These are phyloP conservation scores for Passerculus sandwichensis DNA, from an alignment of 2,797 vertebrate genomes.

Conservation along the genomic window DNA sequence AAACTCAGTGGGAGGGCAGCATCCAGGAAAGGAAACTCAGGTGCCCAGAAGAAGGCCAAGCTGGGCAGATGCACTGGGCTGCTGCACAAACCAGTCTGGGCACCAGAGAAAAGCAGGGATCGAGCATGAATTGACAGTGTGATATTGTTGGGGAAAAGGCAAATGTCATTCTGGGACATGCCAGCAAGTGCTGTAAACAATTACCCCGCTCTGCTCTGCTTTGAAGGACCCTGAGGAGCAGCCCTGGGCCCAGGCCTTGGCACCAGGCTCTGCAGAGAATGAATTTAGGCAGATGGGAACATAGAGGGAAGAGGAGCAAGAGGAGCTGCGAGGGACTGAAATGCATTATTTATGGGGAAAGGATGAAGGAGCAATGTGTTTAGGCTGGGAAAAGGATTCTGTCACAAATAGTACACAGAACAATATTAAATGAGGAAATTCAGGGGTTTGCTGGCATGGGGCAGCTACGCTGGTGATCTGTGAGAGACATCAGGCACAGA, in stretches of 20 bases:
- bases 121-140: neutral
- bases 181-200: slow-evolving; percentile 25
- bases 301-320: neutral
- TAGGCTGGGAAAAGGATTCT: neutral
- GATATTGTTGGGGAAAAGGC: slow-evolving; percentile 48
- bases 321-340: neutral
- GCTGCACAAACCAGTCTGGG: neutral
- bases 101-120: neutral
- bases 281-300: neutral
- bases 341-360: neutral
- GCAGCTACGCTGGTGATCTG: neutral
- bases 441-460: neutral
- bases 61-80: neutral
- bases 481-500: neutral
- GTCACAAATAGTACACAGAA: neutral
- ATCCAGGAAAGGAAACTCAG: neutral
- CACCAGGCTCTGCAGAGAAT: neutral
- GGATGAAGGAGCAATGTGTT: neutral
- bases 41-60: neutral
- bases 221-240: neutral
- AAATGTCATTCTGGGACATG: slow-evolving; percentile 52
- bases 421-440: slow-evolving; percentile 15
- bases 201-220: neutral
- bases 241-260: neutral
- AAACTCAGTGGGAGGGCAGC: neutral